Conservation (phyloP, 2,888 invertebrate species). For the Ichneumoninae sp. region DNA sequence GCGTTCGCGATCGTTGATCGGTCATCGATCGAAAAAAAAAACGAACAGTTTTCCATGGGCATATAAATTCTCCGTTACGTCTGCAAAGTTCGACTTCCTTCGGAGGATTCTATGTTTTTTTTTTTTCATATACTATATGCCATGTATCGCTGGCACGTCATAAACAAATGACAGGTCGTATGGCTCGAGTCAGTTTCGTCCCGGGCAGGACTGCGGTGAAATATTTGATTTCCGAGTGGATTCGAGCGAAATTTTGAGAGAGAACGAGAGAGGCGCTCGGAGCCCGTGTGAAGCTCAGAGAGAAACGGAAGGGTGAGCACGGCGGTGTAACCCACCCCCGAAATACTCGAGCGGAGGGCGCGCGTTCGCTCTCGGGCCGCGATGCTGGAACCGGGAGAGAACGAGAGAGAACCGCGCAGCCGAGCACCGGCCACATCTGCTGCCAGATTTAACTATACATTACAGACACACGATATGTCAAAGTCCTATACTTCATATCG, state of each 20-base stretch:
- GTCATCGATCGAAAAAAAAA: constrained; percentile 20
- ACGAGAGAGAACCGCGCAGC: constrained; percentile 58
- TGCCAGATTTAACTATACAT: constrained; percentile 85
- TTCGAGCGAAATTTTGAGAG: constrained; percentile 71
- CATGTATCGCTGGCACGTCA: constrained; percentile 57
- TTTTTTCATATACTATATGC: background rate
- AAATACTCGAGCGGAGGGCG: constrained; percentile 65
- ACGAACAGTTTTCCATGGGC: constrained; percentile 34
- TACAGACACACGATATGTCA: constrained; percentile 85
- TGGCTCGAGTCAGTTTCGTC: constrained; percentile 58
- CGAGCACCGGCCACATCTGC: constrained; percentile 83
- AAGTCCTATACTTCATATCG: constrained; percentile 85
- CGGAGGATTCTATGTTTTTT: constrained; percentile 27
- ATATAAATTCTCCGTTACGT: constrained; percentile 16
- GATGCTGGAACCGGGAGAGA: constrained; percentile 67
- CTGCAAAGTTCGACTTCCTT: constrained; percentile 41
- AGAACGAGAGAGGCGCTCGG: constrained; percentile 59
- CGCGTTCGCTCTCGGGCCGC: constrained; percentile 54
- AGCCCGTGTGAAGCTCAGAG: constrained; percentile 68
- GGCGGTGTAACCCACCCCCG: constrained; percentile 64
- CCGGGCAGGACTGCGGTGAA: constrained; percentile 62
- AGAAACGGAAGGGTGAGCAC: constrained; percentile 61
- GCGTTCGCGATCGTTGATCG: constrained; percentile 27
- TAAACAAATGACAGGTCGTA: constrained; percentile 64
- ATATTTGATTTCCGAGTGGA: constrained; percentile 72